A percentile compares a stretch with the other conserved stretches of the same genome.
Evolutionary conservation across 2,888 invertebrate species (phyloP).

Genomic region (Tuberolachnus salignus): DNA sequence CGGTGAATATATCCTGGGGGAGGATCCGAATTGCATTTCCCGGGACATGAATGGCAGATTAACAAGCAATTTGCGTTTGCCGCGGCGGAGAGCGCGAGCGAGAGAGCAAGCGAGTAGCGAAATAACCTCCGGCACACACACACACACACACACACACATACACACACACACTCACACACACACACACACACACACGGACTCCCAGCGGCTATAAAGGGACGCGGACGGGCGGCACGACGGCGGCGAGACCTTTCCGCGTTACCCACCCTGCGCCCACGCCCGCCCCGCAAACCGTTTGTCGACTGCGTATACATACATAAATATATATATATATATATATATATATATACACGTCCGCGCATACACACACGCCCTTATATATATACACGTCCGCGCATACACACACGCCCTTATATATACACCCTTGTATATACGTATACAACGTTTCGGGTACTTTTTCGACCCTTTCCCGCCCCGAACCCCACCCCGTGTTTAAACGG

Average conservation of each 20-base stretch:
- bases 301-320: not conserved
- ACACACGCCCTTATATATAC: too few relatives aligned
- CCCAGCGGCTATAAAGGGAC: conserved; percentile 36
- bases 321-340: not conserved
- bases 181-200: conserved; percentile 36
- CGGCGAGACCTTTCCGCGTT: conserved; percentile 19
- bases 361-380: too few relatives aligned
- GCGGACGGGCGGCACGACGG: conserved; percentile 4
- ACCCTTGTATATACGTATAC: too few relatives aligned
- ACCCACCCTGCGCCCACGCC: not conserved
- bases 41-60: conserved; percentile 56
- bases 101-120: conserved; percentile 1
- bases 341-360: not conserved
- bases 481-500: too few relatives aligned
- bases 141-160: conserved; percentile 38
- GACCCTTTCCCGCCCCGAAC: not conserved
- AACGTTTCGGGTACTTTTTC: not conserved
- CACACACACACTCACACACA: conserved; percentile 37
- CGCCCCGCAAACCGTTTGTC: too few relatives aligned
- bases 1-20: conserved; percentile 55
- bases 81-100: conserved; percentile 37
- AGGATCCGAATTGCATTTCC: conserved; percentile 56
- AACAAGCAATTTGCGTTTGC: conserved; percentile 57
- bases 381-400: not conserved
- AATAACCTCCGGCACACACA: conserved; percentile 52